phyloP scores from a whole-genome alignment of 2,888 invertebrate species.

The Conomelus anceps region DNA sequence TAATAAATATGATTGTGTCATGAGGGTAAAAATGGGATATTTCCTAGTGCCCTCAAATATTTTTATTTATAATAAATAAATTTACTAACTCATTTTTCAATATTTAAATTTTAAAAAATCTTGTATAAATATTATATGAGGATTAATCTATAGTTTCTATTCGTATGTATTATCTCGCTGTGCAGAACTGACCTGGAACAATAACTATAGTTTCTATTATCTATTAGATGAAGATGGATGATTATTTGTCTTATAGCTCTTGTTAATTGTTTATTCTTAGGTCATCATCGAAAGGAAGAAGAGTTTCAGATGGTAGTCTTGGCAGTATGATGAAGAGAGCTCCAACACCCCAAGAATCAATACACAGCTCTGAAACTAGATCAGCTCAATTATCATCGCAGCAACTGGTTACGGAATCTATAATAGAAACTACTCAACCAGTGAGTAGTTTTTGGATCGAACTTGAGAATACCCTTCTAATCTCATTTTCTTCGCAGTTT shows the following conservation, averaged over 20 bases:
- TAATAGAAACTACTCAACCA: background rate
- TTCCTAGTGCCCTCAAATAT: no score
- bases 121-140: no score
- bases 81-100: no score
- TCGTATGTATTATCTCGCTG: no score
- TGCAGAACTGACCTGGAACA: no score
- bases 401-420: background rate
- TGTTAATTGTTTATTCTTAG: background rate
- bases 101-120: no score
- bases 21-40: no score
- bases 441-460: background rate
- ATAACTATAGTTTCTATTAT: background rate
- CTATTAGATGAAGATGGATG: background rate
- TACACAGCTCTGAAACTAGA: conserved; percentile 45
- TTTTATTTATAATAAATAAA: no score
- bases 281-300: conserved; percentile 27
- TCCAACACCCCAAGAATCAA: conserved; percentile 45
- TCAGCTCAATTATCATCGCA: conserved; percentile 21
- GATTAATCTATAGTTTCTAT: no score
- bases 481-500: no score
- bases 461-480: no score
- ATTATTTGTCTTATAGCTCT: background rate
- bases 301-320: conserved; percentile 31
- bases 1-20: no score
- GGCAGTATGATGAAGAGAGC: conserved; percentile 41